Evolutionary conservation across 1,140 invertebrate species (phyloP).

Genomic region (Copidosoma floridanum): DNA sequence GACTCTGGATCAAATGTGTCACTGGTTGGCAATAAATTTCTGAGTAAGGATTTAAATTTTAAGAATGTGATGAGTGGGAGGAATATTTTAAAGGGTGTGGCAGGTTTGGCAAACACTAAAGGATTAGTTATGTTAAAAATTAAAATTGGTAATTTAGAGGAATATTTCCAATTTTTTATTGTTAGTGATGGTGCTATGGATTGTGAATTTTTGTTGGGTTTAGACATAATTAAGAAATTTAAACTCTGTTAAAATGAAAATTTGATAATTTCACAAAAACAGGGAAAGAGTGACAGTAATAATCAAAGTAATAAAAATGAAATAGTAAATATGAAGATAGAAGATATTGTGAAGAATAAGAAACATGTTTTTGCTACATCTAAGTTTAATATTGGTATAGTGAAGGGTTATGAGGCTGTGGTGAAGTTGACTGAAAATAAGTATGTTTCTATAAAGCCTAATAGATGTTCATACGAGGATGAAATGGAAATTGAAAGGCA

Average conservation of each 20-base stretch:
- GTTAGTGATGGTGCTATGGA: slow-evolving; percentile 10
- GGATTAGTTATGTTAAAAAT: background rate
- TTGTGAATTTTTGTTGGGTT: slow-evolving; percentile 23
- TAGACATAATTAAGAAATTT: slow-evolving; percentile 22
- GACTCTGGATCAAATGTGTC: slow-evolving; percentile 1
- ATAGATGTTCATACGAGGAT: background rate
- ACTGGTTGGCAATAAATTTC: background rate
- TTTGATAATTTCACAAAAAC: slow-evolving; percentile 24
- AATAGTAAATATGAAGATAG: background rate
- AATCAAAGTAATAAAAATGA: background rate
- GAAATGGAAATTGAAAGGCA: no score
- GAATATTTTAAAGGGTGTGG: background rate
- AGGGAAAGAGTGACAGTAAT: slow-evolving; percentile 1
- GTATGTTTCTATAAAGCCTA: background rate
- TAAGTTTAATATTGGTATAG: no score
- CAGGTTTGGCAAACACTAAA: slow-evolving; percentile 1
- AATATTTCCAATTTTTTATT: slow-evolving; percentile 20
- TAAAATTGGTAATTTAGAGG: slow-evolving; percentile 15
- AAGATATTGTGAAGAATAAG: no score
- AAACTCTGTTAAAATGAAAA: slow-evolving; percentile 27
- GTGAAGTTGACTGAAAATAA: background rate
- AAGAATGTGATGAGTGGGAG: no score
- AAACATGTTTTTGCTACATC: no score
- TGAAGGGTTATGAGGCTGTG: background rate
- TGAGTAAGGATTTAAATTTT: slow-evolving; percentile 4